Evolutionary conservation across 1,140 invertebrate genomes (phyloP).

Genomic region (Hycleus phaleratus): DNA sequence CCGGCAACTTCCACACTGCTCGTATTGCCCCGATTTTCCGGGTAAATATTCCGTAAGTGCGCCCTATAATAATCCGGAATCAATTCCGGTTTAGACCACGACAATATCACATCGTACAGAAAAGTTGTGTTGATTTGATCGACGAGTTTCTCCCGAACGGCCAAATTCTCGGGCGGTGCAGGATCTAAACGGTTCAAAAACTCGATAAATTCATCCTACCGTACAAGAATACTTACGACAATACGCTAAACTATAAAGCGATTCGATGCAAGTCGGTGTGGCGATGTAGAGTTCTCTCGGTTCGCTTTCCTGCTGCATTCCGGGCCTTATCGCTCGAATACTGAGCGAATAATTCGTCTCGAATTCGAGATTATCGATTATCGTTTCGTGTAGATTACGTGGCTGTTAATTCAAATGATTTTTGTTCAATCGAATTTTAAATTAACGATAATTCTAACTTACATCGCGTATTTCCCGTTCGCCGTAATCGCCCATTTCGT

Average conservation of each 20-base stretch:
- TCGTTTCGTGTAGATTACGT: too few species aligned
- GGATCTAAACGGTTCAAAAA: constrained; percentile 32
- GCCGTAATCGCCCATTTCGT: too few species aligned
- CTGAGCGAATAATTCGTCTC: too few species aligned
- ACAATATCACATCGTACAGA: constrained; percentile 33
- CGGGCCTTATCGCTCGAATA: too few species aligned
- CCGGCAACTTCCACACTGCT: constrained; percentile 8
- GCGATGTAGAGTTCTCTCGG: neutral
- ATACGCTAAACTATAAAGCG: neutral
- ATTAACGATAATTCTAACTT: too few species aligned
- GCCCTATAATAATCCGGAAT: constrained; percentile 41
- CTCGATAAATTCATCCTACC: neutral
- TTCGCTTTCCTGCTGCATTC: neutral
- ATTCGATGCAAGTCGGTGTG: constrained; percentile 1
- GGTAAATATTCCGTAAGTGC: constrained; percentile 31
- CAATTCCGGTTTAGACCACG: constrained; percentile 37
- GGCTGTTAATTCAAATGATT: too few species aligned
- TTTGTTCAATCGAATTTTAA: too few species aligned
- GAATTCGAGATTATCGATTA: too few species aligned
- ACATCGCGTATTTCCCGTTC: too few species aligned
- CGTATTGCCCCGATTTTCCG: neutral
- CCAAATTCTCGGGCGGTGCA: constrained; percentile 27
- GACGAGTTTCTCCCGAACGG: constrained; percentile 25
- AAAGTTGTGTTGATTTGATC: neutral
- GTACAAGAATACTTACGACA: constrained; percentile 1